Evolutionary conservation across 2,797 vertebrate species (phyloP).

Genomic region (Phyllotis vaccarum): DNA sequence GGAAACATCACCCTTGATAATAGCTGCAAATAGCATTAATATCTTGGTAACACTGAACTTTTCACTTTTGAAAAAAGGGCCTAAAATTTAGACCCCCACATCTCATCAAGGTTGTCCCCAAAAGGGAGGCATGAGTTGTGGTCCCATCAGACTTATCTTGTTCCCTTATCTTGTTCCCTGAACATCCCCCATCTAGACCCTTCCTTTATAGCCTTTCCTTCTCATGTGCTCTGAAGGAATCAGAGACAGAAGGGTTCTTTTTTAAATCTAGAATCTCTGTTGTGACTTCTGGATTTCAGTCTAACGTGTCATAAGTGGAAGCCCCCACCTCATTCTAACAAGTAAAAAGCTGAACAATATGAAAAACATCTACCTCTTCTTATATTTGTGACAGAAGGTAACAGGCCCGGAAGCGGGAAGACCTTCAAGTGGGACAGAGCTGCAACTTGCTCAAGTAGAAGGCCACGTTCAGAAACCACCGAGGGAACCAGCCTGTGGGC

Average conservation of each 20-base stretch:
- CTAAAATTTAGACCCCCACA: constrained; percentile 47
- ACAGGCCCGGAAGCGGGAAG: background rate
- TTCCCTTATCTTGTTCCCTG: background rate
- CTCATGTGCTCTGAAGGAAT: background rate
- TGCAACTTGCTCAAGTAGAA: background rate
- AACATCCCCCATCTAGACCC: constrained; percentile 2
- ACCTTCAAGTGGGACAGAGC: background rate
- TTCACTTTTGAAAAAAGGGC: background rate
- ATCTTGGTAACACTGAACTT: too few relatives aligned
- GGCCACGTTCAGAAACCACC: background rate
- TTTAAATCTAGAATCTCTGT: background rate
- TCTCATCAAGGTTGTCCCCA: background rate
- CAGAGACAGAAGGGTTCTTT: background rate
- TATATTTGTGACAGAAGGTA: background rate
- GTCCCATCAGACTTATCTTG: constrained; percentile 13
- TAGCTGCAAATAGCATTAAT: too few relatives aligned
- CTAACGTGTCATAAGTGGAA: background rate
- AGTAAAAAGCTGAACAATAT: background rate
- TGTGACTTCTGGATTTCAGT: background rate
- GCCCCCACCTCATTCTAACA: background rate
- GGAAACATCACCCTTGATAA: too few relatives aligned
- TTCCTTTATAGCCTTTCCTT: constrained; percentile 44
- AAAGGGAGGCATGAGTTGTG: constrained; percentile 57
- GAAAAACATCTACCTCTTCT: background rate
- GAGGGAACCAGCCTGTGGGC: background rate